Evolutionary conservation across 2,113 vertebrate species (phyloP), one percentile per base, ranked within the genome.

Genomic region (Otis tarda): DNA sequence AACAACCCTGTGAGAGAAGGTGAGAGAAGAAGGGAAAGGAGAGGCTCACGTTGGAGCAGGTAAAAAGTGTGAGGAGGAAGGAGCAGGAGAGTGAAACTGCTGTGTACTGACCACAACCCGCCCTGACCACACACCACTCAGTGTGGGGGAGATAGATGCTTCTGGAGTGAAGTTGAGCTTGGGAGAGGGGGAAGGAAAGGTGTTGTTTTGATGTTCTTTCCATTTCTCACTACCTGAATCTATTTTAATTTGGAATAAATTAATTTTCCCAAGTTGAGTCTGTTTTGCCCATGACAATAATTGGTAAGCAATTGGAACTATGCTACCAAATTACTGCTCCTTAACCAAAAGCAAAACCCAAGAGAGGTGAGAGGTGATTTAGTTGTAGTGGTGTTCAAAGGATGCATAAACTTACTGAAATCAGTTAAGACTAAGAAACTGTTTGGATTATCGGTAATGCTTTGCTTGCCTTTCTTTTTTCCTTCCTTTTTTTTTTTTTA

Each of bases 61-160:
- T 69, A 13, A 81, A 73, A 84, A 60, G 6, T n/a, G 5, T 47
- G 55, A 87, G 64, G 12, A 74, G 17, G 45, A 73, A 47, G 43
- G 12, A 30, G 4, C 3, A 50, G 17, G 27, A 60, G 18, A 63
- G 10, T 60, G 27, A 83, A 76, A 73, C 6, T 35, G 3, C 7
- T 49, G 4, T 47, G 25, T 31, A 22, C 3, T 37, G 39, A 41
- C 5, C 14, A 22, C 14, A 77, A 7, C 14, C 19, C 24, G 49
- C 24, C 9, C 7, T 22, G 7, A 22, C 3, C 3, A 6, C 3
- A 19, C 0, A 5, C 2, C 13, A 9, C 20, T 52, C 0, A 0
- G 1, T 43, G 8, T 0, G 6, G 9, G 5, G 7, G 5, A 24
- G 4, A 8, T n/a, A 22, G 33, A 22, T 1, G 3, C 37, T 13